Evolutionary conservation across 2,797 vertebrate genomes (phyloP).

Genomic region (Cetoscarus ocellatus): DNA sequence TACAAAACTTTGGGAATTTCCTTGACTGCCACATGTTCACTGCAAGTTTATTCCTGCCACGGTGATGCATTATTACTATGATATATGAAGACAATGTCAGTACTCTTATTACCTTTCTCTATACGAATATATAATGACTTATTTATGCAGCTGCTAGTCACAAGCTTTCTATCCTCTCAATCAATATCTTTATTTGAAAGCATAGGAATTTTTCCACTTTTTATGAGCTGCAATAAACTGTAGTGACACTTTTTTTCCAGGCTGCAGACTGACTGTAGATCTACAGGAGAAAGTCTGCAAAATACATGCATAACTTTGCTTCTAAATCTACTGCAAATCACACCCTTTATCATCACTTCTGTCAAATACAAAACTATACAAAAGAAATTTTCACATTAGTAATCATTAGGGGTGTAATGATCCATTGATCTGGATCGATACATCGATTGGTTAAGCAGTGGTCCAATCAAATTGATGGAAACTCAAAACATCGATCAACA

Average conservation of each 20-base stretch:
- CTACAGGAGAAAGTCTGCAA: not conserved
- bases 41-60: constrained; percentile 70
- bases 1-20: constrained; percentile 28
- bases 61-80: constrained; percentile 49
- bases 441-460: too few species aligned
- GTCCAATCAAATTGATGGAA: too few species aligned
- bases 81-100: constrained; percentile 48
- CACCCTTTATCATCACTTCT: too few species aligned
- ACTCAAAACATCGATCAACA: too few species aligned
- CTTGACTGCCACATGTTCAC: constrained; percentile 50
- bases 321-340: too few species aligned
- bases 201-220: constrained; percentile 11
- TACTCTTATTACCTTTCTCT: constrained; percentile 51
- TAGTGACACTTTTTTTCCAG: constrained; percentile 37
- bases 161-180: constrained; percentile 36
- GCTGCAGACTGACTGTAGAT: constrained; percentile 32
- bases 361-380: too few species aligned
- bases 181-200: constrained; percentile 5
- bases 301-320: too few species aligned
- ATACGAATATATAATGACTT: constrained; percentile 59
- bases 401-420: too few species aligned
- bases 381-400: too few species aligned
- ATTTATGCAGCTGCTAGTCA: constrained; percentile 72
- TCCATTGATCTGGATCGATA: too few species aligned
- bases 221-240: constrained; percentile 19